Evolutionary conservation across 1,140 invertebrate species (phyloP).

Genomic region (Cylas formicarius): DNA sequence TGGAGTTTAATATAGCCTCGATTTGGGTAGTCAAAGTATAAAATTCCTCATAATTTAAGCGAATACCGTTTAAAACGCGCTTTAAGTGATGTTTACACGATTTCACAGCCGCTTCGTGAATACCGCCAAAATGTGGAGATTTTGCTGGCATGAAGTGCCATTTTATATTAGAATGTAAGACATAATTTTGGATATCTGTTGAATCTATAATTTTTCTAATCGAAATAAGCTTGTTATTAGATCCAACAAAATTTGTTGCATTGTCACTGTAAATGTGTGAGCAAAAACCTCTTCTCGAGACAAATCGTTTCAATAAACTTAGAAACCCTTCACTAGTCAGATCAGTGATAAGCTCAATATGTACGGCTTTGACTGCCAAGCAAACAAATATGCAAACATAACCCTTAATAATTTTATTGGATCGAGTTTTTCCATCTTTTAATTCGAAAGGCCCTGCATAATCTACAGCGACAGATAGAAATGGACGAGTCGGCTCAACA

Average conservation of each 20-base stretch:
- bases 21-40: conserved; percentile 29
- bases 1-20: conserved; percentile 34
- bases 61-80: conserved; percentile 24
- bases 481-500: conserved; percentile 29
- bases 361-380: conserved; percentile 14
- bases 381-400: conserved; percentile 17
- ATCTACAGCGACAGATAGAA: conserved; percentile 25
- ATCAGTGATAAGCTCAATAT: conserved; percentile 11
- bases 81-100: conserved; percentile 23
- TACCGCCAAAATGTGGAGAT: conserved; percentile 36
- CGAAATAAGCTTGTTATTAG: conserved; percentile 7
- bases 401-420: conserved; percentile 5
- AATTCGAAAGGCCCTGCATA: conserved; percentile 22
- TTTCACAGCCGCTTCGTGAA: conserved; percentile 37
- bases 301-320: conserved; percentile 33
- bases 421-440: conserved; percentile 9
- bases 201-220: conserved; percentile 5
- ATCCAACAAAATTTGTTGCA: conserved; percentile 9
- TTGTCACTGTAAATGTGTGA: conserved; percentile 27
- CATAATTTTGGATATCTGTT: background rate
- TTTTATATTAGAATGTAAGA: conserved; percentile 7
- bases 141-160: conserved; percentile 41
- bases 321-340: conserved; percentile 11
- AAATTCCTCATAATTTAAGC: conserved; percentile 34
- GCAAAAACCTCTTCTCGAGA: conserved; percentile 28